Conservation (phyloP, 53 echinoderm and acorn worm genomes). For the Mesocentrotus franciscanus region DNA sequence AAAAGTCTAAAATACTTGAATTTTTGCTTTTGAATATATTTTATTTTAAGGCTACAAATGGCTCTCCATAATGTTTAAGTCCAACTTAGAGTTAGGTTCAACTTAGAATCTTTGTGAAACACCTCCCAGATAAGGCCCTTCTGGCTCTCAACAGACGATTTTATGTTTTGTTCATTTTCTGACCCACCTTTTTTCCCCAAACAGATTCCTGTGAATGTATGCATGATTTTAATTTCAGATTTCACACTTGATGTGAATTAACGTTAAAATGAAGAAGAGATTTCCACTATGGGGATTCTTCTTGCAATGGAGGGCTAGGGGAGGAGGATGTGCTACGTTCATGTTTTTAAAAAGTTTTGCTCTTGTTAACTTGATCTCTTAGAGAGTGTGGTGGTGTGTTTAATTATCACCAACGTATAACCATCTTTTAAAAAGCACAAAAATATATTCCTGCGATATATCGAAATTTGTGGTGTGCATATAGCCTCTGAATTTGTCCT, state of each 20-base stretch:
- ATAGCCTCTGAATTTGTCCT: too few species aligned
- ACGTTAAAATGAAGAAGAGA: background rate
- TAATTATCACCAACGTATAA: background rate
- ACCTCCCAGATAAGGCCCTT: too few species aligned
- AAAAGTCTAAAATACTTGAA: too few species aligned
- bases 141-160: background rate
- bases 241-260: background rate
- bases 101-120: too few species aligned
- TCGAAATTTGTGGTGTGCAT: too few species aligned
- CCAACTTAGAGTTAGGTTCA: too few species aligned
- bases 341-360: background rate
- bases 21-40: too few species aligned
- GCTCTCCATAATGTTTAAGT: too few species aligned
- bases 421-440: background rate
- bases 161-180: conserved; percentile 39
- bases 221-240: conserved; percentile 48
- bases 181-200: background rate
- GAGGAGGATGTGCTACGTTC: background rate
- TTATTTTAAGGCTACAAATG: too few species aligned
- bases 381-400: background rate
- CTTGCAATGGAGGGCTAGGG: background rate
- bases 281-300: background rate
- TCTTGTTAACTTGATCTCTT: background rate
- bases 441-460: too few species aligned
- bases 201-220: conserved; percentile 35